Conservation (phyloP, 2,113 vertebrate genomes). For the Catharus fuscescens region DNA sequence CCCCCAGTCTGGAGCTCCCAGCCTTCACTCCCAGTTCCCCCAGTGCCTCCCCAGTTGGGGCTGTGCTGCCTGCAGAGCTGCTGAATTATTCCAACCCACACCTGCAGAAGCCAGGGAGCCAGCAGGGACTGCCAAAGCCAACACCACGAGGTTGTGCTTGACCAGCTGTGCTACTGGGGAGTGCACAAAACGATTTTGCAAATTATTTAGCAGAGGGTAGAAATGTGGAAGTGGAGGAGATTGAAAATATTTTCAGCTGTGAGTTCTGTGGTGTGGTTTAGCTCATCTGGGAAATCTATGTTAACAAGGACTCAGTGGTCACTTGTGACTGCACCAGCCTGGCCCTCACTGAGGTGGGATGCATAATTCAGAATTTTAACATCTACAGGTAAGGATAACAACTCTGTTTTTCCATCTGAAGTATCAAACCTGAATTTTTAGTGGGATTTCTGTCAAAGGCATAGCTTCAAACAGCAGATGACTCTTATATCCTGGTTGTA, state of each 20-base stretch:
- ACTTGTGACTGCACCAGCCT: neutral
- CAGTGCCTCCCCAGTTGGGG: neutral
- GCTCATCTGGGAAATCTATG: fast-evolving
- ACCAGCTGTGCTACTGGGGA: neutral
- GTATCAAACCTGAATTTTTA: neutral
- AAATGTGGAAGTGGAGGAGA: neutral
- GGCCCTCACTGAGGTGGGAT: neutral
- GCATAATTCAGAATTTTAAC: fast-evolving
- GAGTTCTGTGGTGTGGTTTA: neutral
- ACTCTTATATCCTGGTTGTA: neutral
- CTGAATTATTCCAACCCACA: fast-evolving
- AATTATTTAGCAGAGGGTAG: neutral
- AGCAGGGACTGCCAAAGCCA: neutral
- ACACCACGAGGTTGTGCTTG: fast-evolving
- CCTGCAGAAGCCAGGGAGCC: neutral
- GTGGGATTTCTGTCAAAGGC: neutral
- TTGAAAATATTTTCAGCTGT: fast-evolving
- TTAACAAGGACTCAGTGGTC: neutral
- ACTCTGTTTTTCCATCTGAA: neutral
- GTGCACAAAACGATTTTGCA: neutral
- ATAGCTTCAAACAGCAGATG: neutral
- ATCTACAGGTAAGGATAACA: too few relatives aligned
- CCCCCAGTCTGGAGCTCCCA: neutral
- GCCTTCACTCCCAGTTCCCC: neutral
- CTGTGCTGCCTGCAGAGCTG: neutral